Evolutionary conservation across 2,888 invertebrate genomes (phyloP).

Genomic region (Chloromyia formosa): DNA sequence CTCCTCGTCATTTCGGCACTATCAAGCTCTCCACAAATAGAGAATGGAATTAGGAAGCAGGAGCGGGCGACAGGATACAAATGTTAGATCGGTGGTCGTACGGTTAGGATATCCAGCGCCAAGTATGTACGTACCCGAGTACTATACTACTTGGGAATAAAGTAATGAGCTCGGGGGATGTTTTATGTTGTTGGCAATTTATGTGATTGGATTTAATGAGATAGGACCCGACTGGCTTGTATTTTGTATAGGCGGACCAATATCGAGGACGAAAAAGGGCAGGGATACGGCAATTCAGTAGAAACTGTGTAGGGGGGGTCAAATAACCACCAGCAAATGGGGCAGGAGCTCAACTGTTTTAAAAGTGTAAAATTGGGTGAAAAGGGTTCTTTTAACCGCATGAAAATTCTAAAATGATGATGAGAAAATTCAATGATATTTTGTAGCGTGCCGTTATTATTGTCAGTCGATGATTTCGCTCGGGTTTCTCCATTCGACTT

Average conservation of each 20-base stretch:
- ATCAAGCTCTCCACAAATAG: not conserved
- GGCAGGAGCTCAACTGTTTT: not conserved
- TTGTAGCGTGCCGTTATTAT: not conserved
- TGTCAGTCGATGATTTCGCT: not conserved
- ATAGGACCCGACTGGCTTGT: conserved; percentile 14
- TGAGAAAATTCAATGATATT: conserved; percentile 24
- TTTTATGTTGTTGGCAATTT: conserved; percentile 44
- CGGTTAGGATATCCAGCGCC: not conserved
- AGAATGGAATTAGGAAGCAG: too few species aligned
- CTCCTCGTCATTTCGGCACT: not conserved
- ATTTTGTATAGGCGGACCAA: not conserved
- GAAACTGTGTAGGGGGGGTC: not conserved
- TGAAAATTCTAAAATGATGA: conserved; percentile 39
- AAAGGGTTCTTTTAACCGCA: conserved; percentile 36
- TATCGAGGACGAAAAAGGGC: not conserved
- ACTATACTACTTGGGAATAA: conserved; percentile 41
- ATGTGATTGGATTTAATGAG: conserved; percentile 44
- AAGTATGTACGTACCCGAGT: not conserved
- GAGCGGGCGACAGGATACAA: not conserved
- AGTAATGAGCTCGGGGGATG: conserved; percentile 44
- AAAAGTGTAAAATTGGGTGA: conserved; percentile 31
- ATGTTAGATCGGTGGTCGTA: conserved; percentile 14
- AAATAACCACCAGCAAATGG: not conserved
- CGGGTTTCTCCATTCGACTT: not conserved
- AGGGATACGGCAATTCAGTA: not conserved